phyloP scores from a whole-genome alignment of 2,113 vertebrate genomes.

The Gnathonemus echidnorhynchus region DNA sequence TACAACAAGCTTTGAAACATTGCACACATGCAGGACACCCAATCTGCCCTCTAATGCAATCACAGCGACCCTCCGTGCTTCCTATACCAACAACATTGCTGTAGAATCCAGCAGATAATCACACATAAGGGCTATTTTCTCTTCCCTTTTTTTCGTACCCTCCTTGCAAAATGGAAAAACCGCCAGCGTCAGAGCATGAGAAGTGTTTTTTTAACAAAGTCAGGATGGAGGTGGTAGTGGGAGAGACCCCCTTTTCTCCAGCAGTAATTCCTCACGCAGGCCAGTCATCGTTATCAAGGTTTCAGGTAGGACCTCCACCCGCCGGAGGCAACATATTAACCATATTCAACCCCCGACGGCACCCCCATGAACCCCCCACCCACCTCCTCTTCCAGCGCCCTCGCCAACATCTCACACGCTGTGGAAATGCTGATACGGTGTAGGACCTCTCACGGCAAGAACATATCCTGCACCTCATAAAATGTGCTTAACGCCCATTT shows the following conservation, averaged over 20 bases:
- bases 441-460: neutral
- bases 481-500: neutral
- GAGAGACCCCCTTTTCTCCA: neutral
- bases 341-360: neutral
- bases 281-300: neutral
- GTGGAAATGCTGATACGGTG: neutral
- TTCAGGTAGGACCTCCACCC: neutral
- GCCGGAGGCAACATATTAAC: neutral
- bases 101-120: neutral
- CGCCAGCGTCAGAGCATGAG: neutral
- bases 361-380: neutral
- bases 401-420: neutral
- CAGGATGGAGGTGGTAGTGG: neutral
- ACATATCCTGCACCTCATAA: neutral
- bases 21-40: neutral
- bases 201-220: neutral
- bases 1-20: neutral
- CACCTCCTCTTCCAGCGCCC: neutral
- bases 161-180: neutral
- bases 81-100: neutral
- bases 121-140: neutral
- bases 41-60: neutral
- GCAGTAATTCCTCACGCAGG: neutral
- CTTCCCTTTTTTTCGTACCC: neutral
- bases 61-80: neutral